Conservation (phyloP, 2,888 invertebrate species). For the Onchidella celtica region DNA sequence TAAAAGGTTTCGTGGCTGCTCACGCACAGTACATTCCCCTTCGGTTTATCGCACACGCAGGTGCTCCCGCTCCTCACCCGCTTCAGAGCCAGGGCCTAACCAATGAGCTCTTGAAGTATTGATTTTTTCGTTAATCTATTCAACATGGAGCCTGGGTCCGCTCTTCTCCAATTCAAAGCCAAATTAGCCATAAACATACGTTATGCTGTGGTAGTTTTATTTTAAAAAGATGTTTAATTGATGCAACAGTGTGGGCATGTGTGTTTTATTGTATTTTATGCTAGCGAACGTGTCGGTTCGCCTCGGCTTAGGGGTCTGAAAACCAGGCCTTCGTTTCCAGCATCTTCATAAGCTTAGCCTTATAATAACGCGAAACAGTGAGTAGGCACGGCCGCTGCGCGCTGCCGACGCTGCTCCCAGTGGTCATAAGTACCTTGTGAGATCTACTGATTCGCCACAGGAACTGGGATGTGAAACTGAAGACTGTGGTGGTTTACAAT, state of each 20-base stretch:
- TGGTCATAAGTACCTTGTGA: constrained; percentile 13
- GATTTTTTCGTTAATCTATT: constrained; percentile 63
- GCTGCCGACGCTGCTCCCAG: constrained; percentile 21
- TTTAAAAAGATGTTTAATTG: neutral
- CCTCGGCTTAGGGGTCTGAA: neutral
- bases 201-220: constrained; percentile 13
- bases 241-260: neutral
- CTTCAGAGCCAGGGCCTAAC: constrained; percentile 44
- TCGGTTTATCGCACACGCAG: constrained; percentile 17
- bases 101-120: constrained; percentile 59
- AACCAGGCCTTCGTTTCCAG: neutral
- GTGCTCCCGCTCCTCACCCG: constrained; percentile 28
- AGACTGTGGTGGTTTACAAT: neutral
- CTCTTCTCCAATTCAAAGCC: constrained; percentile 27
- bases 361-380: constrained; percentile 32
- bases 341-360: constrained; percentile 17
- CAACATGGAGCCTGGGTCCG: constrained; percentile 57
- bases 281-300: neutral
- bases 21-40: neutral
- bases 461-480: constrained; percentile 25
- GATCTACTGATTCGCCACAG: constrained; percentile 18
- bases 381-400: constrained; percentile 20
- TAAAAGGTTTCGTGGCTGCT: neutral
- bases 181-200: constrained; percentile 42
- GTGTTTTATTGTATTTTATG: neutral